These are phyloP conservation scores for Cerceris rybyensis DNA, from an alignment of 2,888 invertebrate genomes.

Conservation along the genomic window DNA sequence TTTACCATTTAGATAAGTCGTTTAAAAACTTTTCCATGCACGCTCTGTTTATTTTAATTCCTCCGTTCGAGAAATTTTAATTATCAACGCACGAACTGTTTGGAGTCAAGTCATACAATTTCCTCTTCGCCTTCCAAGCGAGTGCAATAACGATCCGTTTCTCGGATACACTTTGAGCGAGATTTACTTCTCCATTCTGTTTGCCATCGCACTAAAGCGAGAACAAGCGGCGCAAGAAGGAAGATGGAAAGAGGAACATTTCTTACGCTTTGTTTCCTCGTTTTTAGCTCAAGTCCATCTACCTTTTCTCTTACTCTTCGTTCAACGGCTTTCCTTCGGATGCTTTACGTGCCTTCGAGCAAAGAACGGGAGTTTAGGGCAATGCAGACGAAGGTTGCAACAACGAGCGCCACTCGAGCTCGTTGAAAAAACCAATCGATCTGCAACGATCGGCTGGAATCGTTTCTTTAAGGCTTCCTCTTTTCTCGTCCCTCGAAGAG, in stretches of 20 bases:
- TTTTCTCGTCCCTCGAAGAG: too few relatives aligned
- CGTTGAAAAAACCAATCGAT: constrained; percentile 21
- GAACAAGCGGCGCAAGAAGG: neutral
- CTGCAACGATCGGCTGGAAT: constrained; percentile 5
- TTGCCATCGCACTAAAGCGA: too few relatives aligned
- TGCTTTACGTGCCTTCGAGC: constrained; percentile 34
- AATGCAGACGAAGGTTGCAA: constrained; percentile 17
- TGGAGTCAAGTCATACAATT: too few relatives aligned
- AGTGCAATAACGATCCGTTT: constrained; percentile 35
- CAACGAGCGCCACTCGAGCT: constrained; percentile 4
- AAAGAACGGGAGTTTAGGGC: constrained; percentile 32
- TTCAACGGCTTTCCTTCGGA: constrained; percentile 10
- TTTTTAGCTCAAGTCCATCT: constrained; percentile 9
- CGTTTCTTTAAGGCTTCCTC: neutral
- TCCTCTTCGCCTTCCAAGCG: constrained; percentile 7
- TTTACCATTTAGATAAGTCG: too few relatives aligned
- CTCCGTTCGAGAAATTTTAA: too few relatives aligned
- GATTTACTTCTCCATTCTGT: constrained; percentile 21
- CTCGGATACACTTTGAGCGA: constrained; percentile 43
- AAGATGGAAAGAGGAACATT: neutral
- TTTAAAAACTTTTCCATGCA: too few relatives aligned
- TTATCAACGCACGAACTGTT: too few relatives aligned
- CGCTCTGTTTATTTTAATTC: too few relatives aligned
- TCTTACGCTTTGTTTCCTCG: constrained; percentile 28
- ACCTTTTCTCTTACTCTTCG: constrained; percentile 3